A percentile compares a stretch with the other conserved stretches of the same genome.
These are phyloP conservation scores for Scaeva pyrastri DNA, from an alignment of 2,888 invertebrate genomes.

Conservation along the genomic window DNA sequence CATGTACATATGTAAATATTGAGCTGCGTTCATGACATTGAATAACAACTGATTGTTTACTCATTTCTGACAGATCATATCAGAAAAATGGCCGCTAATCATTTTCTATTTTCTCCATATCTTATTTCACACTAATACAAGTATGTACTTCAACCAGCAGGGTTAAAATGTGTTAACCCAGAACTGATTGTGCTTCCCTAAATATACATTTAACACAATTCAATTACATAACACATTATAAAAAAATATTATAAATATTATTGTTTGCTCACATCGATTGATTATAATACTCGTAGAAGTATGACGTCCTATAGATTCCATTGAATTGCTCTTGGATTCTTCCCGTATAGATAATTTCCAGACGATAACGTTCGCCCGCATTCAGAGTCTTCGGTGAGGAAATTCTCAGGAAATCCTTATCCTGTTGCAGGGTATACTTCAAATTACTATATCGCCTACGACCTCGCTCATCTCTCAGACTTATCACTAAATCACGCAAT, in stretches of 20 bases:
- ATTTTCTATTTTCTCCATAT: conserved; percentile 3
- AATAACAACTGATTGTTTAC: neutral
- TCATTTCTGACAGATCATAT: neutral
- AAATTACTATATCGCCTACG: conserved; percentile 11
- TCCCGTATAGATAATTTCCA: conserved; percentile 1
- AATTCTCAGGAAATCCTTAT: conserved; percentile 13
- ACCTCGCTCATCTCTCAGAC: neutral
- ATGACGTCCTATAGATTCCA: conserved; percentile 12
- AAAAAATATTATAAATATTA: neutral
- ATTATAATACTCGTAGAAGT: conserved; percentile 15
- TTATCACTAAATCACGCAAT: neutral
- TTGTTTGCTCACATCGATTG: conserved; percentile 17
- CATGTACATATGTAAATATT: neutral
- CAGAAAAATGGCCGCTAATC: neutral
- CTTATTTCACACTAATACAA: too few relatives aligned
- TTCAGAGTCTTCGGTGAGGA: neutral
- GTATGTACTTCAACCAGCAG: too few relatives aligned
- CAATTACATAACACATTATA: neutral
- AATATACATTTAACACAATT: too few relatives aligned
- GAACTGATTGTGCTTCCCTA: neutral
- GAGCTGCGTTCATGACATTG: neutral
- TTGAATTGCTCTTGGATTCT: neutral
- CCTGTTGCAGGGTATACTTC: neutral
- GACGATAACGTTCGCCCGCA: neutral
- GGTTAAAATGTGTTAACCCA: neutral